Evolutionary conservation across 1,140 invertebrate genomes (phyloP).

Genomic region (Adelges cooleyi): DNA sequence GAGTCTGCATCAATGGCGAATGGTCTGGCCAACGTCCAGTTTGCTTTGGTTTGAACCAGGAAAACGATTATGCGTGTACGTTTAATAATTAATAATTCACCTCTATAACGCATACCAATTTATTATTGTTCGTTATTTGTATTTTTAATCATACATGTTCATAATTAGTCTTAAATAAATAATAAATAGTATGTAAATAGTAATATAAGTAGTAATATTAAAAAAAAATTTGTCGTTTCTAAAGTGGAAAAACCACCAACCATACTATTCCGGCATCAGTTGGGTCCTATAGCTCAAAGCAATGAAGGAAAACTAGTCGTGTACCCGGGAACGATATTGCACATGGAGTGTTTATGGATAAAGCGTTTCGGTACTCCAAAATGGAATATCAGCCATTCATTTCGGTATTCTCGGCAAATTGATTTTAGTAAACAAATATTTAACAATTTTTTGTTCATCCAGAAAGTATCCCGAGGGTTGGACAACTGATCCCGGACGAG

Average conservation of each 20-base stretch:
- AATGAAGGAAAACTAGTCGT: slow-evolving; percentile 73
- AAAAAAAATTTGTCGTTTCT: no score
- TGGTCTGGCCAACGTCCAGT: slow-evolving; percentile 66
- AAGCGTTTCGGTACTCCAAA: slow-evolving; percentile 68
- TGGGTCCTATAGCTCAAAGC: slow-evolving; percentile 72
- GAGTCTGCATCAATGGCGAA: slow-evolving; percentile 58
- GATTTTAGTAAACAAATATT: not conserved
- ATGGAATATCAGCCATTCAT: slow-evolving; percentile 63
- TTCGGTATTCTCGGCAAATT: slow-evolving; percentile 46
- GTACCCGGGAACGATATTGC: slow-evolving; percentile 68
- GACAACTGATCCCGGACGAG: slow-evolving; percentile 64
- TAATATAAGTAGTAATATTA: no score
- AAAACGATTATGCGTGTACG: slow-evolving; percentile 71
- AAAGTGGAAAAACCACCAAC: slow-evolving; percentile 77
- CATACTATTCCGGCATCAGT: slow-evolving; percentile 64
- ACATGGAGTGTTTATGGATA: slow-evolving; percentile 80
- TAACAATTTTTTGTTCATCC: not conserved
- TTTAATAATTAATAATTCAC: slow-evolving; percentile 31
- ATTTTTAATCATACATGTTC: not conserved
- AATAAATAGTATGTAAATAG: no score
- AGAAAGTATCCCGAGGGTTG: slow-evolving; percentile 69
- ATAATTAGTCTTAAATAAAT: no score
- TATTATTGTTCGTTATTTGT: not conserved
- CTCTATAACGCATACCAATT: not conserved
- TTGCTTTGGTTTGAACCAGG: slow-evolving; percentile 70